phyloP scores from a whole-genome alignment of 2,797 vertebrate species.

The Acipenser transmontanus region DNA sequence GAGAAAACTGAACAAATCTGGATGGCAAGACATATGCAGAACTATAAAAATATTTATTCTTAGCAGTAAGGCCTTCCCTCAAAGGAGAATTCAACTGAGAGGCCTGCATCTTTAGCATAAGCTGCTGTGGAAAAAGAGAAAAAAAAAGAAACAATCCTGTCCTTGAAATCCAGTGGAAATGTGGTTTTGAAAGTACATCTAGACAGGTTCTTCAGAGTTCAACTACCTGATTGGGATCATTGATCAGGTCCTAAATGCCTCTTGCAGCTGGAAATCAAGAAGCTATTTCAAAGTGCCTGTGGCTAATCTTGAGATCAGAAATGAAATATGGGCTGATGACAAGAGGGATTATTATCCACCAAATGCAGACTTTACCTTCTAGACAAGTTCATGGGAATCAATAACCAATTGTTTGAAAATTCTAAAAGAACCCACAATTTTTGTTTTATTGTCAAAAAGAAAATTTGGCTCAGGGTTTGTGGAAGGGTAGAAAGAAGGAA shows the following conservation, averaged over 20 bases:
- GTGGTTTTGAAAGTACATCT: not conserved
- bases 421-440: not conserved
- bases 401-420: constrained; percentile 15
- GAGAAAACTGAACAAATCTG: no score
- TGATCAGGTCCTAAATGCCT: constrained; percentile 2
- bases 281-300: not conserved
- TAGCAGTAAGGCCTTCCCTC: no score
- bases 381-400: not conserved
- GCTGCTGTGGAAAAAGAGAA: no score
- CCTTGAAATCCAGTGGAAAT: no score
- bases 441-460: constrained; percentile 1
- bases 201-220: not conserved
- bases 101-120: no score
- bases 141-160: no score
- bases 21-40: no score
- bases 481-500: not conserved
- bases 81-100: no score
- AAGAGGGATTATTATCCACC: constrained; percentile 6
- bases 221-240: not conserved
- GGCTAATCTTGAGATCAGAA: not conserved
- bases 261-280: not conserved
- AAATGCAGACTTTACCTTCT: not conserved
- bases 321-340: constrained; percentile 6
- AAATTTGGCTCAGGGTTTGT: not conserved
- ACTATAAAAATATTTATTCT: no score